Evolutionary conservation across 2,888 invertebrate genomes (phyloP), one percentile per base, ranked within the genome.

Genomic region (Gortyna flavago): DNA sequence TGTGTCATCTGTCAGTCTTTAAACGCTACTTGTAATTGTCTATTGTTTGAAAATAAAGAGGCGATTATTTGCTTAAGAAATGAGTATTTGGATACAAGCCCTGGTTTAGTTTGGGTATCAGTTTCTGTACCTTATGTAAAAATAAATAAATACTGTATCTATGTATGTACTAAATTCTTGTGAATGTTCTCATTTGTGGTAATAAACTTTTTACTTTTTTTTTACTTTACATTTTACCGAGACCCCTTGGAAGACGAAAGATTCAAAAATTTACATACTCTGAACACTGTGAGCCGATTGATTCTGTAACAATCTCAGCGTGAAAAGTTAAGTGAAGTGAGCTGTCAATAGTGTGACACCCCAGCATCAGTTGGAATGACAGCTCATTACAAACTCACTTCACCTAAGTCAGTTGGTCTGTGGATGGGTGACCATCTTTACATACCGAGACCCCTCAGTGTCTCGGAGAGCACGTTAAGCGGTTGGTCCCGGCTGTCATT

Each of bases 11-110:
- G 89, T 83, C 71, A 81, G 83, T 88, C 88, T 89, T 91, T 92
- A 91, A 88, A 87, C 87, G 84, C 80, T 79, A 80, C 80, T 84
- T 83, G 89, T 92, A 91, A 93, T 92, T 91, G 90, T 85, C 91
- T 86, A 93, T 93, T 92, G 92, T 93, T 90, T 84, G 68, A 59
- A 82, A 87, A 90, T 81, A 86, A 88, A 89, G 89, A 80, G 76
- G 85, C 80, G 85, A 87, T 88, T 87, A 87, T 78, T 80, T 80
- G 80, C 85, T 81, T 77, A 86, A 77, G 81, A 85, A 85, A 88
- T 86, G 29, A 77, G 16, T 48, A 51, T 68, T 61, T 35, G 57
- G n/a, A 29, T 16, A 29, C 38, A 48, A 29, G 21, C 21, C 29
- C 11, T 13, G 67, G 29, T 29, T 48, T 32, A n/a, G 29, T 13